Evolutionary conservation across 2,888 invertebrate genomes (phyloP), one percentile per base, ranked within the genome.

Genomic region (Drosophila melanosoma): DNA sequence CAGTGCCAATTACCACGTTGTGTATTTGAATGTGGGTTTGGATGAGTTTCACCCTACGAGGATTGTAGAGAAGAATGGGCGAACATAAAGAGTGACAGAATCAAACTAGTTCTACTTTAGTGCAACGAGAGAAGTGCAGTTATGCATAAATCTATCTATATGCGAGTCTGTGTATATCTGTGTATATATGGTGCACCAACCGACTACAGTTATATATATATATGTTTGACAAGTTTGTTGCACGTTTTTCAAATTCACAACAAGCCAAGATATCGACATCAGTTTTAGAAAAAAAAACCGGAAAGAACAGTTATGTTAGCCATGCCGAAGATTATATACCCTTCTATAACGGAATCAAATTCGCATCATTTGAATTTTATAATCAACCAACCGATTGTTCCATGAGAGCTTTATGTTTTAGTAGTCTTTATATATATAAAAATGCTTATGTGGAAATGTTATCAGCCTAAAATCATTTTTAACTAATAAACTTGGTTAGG

Each of bases 221-320:
- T 42, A 8, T 26, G 69, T 62, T 69, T 57, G 68, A 53, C 1
- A 26, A 40, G 68, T 60, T 75, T 70, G 57, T 60, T 59, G 70
- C 45, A 60, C 77, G 74, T 87, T 81, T 82, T 82, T 58, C 65
- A 62, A 69, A 69, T 63, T 74, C 60, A 71, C 59, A 57, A 52
- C 48, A 36, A 33, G 32, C 38, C 33, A 36, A 36, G 42, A 59
- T 69, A 51, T 48, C 33, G 53, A 49, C 57, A 72, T 15, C 38
- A 29, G 29, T 29, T 29, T 5, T 29, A 29, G 29, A 69, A 69
- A 68, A 60, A 45, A 64, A 71, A 60, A 59, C 60, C 38, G 29
- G 8, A 15, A 1, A 3, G 2, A 45, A 23, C 1, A 15, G 8
- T 4, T 23, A 45, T 45, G 8, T 45, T 23, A 23, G 15, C 45